Evolutionary conservation across 1,140 invertebrate species (phyloP), one percentile per base, ranked within the genome.

Genomic region (Listronotus bonariensis): DNA sequence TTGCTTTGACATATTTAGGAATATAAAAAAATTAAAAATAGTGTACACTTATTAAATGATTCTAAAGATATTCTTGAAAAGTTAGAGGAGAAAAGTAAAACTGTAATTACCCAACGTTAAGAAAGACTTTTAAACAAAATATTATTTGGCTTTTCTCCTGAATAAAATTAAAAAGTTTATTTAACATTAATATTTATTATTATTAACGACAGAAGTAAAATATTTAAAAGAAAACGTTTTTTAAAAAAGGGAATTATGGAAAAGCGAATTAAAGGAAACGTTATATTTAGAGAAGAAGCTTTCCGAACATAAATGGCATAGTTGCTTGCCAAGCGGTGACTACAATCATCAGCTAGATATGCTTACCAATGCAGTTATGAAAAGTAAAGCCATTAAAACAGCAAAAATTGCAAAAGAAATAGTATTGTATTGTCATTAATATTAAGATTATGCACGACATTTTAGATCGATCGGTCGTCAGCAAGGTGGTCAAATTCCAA

Each of bases 201-300:
- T n/a, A n/a, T n/a, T n/a, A n/a, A n/a, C n/a, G n/a, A n/a, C n/a
- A 15, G 12, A 51, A 17, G 10, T 60, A 45, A 65, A 57, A 38
- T 36, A 51, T 40, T 31, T 65, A 6, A 65, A 51, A 52, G 12
- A 49, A n/a, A 53, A 64, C 18, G 34, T 75, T 10, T 67, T 14
- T 17, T 62, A 70, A 61, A n/a, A n/a, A n/a, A n/a, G n/a, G n/a
- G 73, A 74, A 45, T 34, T 67, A 12, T 76, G 71, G 74, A 59
- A 67, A 51, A 53, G 59, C 40, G 72, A 76, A 60, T 49, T 76
- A 8, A 68, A 72, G 62, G 41, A 70, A 61, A 54, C 62, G 11
- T 59, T 53, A 7, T 18, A 42, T 4, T 38, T 69, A 15, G 56
- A 67, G 17, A 52, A 61, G 18, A 62, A 65, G 41, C 14, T 55